Evolutionary conservation across 2,888 invertebrate genomes (phyloP), one percentile per base, ranked within the genome.

Genomic region (Cataglyphis livida): DNA sequence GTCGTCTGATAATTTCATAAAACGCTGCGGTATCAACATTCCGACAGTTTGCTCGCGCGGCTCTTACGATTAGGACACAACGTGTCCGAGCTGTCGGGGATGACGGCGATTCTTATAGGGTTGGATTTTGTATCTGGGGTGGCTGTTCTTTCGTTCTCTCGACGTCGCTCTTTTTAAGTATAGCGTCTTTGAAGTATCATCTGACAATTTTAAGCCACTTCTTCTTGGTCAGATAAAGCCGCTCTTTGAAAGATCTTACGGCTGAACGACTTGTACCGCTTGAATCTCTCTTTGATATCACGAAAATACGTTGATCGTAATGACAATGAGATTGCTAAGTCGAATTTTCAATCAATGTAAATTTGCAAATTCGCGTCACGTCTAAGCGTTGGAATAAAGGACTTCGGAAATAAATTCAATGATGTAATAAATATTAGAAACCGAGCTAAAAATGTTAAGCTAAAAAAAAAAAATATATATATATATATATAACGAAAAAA

Each of bases 1-100:
- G 82, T 87, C 85, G 79, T 79, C 75, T 59, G 85, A 83, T 92
- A 92, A 92, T 93, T 92, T 93, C 90, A 92, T 92, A 92, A 92
- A 89, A 79, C 90, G 83, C 88, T 84, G 73, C 82, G 76, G 15
- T 59, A 75, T 81, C 81, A 66, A 75, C 81, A 82, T 82, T 82
- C 81, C 81, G 21, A 59, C 81, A 71, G 66, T 75, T 54, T 59
- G 62, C 65, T 65, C 75, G 75, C 35, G 57, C 65, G 44, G 21
- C 35, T 75, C 59, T 54, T 73, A 25, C 41, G 38, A 62, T 66
- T 68, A 18, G 35, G 9, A 35, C 2, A n/a, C 54, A 12, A 12
- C 9, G 68, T 70, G 78, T 79, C 59, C 78, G 68, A 79, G 57
- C n/a, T n/a, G 51, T 25, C 21, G 44, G 41, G 66, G 15, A 66